Conservation (phyloP, 2,797 vertebrate genomes). For the Cacajao melanocephalus region DNA sequence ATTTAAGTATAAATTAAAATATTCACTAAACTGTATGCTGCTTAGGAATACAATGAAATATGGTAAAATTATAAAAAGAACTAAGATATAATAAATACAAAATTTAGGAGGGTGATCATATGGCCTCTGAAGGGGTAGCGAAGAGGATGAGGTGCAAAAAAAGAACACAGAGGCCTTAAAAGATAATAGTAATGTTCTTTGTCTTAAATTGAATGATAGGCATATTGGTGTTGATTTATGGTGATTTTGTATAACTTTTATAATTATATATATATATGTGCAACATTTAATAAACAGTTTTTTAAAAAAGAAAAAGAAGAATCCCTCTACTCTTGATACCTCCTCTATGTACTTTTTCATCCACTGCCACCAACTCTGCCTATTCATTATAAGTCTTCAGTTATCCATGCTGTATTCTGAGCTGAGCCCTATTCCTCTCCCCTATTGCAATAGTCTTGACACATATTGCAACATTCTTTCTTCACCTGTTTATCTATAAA, state of each 20-base stretch:
- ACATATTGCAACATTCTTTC: neutral
- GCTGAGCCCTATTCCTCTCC: neutral
- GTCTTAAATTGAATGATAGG: conserved; percentile 21
- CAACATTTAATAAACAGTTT: neutral
- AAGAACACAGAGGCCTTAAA: neutral
- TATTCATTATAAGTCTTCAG: neutral
- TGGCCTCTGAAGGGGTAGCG: neutral
- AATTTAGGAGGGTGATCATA: neutral
- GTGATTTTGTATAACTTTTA: neutral
- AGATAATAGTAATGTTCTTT: conserved; percentile 16
- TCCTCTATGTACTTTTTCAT: neutral
- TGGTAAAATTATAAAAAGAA: conserved; percentile 42
- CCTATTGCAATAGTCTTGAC: neutral
- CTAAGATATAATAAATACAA: conserved; percentile 1
- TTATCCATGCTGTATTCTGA: neutral
- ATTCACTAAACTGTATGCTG: neutral
- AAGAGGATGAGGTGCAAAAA: neutral
- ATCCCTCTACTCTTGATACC: neutral
- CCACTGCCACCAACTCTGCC: neutral
- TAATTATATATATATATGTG: neutral
- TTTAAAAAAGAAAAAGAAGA: neutral
- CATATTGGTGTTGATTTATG: neutral
- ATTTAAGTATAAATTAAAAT: conserved; percentile 19
- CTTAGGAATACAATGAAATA: neutral
- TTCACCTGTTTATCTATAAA: neutral